A percentile compares a stretch with the other conserved stretches of the same genome.
These are phyloP conservation scores for Shinisaurus crocodilurus DNA, from an alignment of 2,113 vertebrate genomes.

Conservation along the genomic window DNA sequence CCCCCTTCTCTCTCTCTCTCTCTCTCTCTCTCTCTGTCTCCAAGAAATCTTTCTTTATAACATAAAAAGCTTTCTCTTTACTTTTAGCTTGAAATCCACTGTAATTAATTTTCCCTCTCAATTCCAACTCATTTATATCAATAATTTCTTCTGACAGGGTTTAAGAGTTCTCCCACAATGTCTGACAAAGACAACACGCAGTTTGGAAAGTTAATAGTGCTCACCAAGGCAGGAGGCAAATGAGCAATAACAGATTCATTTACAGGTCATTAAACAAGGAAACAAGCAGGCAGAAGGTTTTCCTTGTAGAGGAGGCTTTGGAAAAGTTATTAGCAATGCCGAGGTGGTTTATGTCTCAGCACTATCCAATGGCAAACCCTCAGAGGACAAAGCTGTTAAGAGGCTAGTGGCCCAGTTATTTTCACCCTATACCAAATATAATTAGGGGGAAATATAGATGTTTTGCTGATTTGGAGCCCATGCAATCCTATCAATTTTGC, in stretches of 20 bases:
- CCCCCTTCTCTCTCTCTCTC: background rate
- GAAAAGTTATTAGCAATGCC: slow-evolving; percentile 9
- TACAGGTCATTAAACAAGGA: slow-evolving; percentile 55
- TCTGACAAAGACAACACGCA: slow-evolving; percentile 47
- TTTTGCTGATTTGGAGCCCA: background rate
- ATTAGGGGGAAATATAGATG: background rate
- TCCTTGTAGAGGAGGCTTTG: slow-evolving; percentile 31
- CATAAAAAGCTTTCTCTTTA: background rate
- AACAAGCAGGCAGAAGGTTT: slow-evolving; percentile 28
- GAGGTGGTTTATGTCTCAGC: background rate
- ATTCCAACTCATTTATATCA: slow-evolving; percentile 50
- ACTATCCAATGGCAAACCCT: background rate
- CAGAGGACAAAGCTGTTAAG: background rate
- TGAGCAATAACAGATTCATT: slow-evolving; percentile 45
- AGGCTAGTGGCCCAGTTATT: background rate
- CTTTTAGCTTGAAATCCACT: slow-evolving; percentile 36
- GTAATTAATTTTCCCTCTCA: slow-evolving; percentile 55
- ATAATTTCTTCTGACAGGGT: slow-evolving; percentile 59
- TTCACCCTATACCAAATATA: background rate
- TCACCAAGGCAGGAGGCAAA: slow-evolving; percentile 55
- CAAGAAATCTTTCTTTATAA: background rate
- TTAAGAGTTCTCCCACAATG: slow-evolving; percentile 45
- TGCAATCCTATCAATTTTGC: background rate
- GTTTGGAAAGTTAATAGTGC: slow-evolving; percentile 47
- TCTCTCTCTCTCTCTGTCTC: background rate